Evolutionary conservation across 2,797 vertebrate species (phyloP).

Genomic region (Chaetophractus vellerosus): DNA sequence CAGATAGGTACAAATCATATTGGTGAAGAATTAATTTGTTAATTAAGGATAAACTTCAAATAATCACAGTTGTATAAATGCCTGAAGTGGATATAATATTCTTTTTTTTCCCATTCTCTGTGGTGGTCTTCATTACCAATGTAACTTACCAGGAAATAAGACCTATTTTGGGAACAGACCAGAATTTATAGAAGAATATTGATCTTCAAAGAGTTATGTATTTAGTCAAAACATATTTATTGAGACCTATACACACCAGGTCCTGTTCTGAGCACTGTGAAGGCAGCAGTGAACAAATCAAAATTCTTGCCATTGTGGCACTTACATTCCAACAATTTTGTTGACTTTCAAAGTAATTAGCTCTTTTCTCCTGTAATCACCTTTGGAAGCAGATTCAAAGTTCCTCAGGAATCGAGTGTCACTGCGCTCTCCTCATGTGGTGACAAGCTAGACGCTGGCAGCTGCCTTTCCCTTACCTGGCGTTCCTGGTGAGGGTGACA

Average conservation of each 20-base stretch:
- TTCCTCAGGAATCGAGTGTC: background rate
- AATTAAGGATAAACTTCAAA: slow-evolving; percentile 6
- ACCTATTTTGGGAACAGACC: slow-evolving; percentile 26
- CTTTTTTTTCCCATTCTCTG: background rate
- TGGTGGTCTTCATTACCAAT: background rate
- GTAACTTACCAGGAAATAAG: background rate
- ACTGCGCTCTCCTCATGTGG: background rate
- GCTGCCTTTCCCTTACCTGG: background rate
- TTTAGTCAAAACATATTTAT: slow-evolving; percentile 33
- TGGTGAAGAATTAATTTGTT: background rate
- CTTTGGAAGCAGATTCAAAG: slow-evolving; percentile 34
- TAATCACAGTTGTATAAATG: background rate
- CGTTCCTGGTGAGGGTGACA: background rate
- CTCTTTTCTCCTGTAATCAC: background rate
- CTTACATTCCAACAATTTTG: background rate
- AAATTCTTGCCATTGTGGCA: background rate
- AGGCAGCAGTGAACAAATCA: background rate
- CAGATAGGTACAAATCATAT: background rate
- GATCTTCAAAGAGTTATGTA: slow-evolving; percentile 28
- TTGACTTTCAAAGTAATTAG: background rate
- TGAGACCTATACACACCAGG: background rate
- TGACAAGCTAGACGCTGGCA: background rate
- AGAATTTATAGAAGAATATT: slow-evolving; percentile 31
- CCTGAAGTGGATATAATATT: background rate
- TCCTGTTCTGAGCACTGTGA: background rate